Percentiles rank a stretch among this genome's conserved stretches.
phyloP scores from a whole-genome alignment of 2,113 vertebrate species.

The Malaclemys terrapin region DNA sequence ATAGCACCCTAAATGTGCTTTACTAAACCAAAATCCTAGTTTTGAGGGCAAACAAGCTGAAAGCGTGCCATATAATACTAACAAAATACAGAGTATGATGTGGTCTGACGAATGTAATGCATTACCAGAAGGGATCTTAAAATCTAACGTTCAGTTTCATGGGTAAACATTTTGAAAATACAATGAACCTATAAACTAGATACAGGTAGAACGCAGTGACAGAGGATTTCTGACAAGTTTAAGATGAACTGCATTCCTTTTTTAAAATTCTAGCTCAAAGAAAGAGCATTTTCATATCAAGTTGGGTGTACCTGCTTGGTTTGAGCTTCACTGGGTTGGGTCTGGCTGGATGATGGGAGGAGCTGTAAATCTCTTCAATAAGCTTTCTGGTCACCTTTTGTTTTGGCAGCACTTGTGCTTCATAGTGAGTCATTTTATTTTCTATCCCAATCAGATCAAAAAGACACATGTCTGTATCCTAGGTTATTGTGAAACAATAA shows the following conservation, averaged over 20 bases:
- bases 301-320: conserved; percentile 85
- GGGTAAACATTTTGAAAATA: background rate
- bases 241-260: background rate
- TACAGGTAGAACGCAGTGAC: background rate
- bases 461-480: conserved; percentile 86
- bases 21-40: background rate
- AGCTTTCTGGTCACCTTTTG: conserved; percentile 89
- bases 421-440: conserved; percentile 86
- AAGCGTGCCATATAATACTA: background rate
- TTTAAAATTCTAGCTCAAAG: background rate
- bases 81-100: background rate
- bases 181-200: background rate
- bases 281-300: background rate
- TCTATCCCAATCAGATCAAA: conserved; percentile 93
- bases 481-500: background rate
- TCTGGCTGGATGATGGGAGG: conserved; percentile 81
- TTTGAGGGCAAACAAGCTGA: background rate
- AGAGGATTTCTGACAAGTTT: background rate
- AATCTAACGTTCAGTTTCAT: background rate
- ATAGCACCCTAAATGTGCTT: background rate
- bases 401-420: conserved; percentile 88
- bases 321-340: conserved; percentile 90
- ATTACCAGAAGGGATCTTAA: background rate
- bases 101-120: background rate
- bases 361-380: conserved; percentile 91